A percentile compares a stretch with the other conserved stretches of the same genome.
Conservation (phyloP, 2,113 vertebrate species). For the Macaca fascicularis region T2T-MFA8v1.1 NC_088376.1:173689001-173689500, state of each 20-base stretch:
- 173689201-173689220: background rate
- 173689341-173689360: background rate
- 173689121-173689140: background rate
- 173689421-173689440: background rate
- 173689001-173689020: background rate
- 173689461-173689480: background rate
- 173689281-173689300: background rate
- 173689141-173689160: background rate
- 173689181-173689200: background rate
- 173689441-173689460: background rate
- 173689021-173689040: constrained; percentile 20
- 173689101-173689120: background rate
- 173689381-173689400: background rate
- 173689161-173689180: background rate
- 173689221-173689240: constrained; percentile 4
- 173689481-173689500: background rate
- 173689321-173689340: background rate
- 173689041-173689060: background rate
- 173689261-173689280: background rate
- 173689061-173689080: background rate
- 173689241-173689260: background rate
- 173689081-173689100: background rate
- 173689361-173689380: background rate
- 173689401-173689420: background rate
- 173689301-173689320: background rate